phyloP scores from a whole-genome alignment of 2,888 invertebrate species.

The Hypselothyrea guttata region DNA sequence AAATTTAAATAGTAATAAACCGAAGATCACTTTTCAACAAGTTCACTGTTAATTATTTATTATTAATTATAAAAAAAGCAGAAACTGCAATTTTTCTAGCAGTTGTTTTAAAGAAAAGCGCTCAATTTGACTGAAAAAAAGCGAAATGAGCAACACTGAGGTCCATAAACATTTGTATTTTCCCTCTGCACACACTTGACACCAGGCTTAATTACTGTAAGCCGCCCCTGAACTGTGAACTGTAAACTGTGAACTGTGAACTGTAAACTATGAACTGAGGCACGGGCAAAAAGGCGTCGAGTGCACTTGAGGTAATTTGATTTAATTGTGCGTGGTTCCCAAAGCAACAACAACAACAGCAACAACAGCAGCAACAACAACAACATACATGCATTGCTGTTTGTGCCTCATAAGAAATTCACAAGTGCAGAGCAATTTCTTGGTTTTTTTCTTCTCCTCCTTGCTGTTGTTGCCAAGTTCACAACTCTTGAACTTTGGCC shows the following conservation, averaged over 20 bases:
- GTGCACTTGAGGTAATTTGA: constrained; percentile 76
- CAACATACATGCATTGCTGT: constrained; percentile 16
- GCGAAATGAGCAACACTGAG: no score
- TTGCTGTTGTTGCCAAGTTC: constrained; percentile 24
- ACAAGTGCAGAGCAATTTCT: constrained; percentile 50
- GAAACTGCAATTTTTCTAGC: no score
- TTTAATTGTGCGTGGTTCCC: constrained; percentile 71
- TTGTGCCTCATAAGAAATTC: constrained; percentile 60
- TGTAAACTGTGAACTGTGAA: no score
- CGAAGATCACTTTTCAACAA: no score
- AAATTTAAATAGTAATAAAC: no score
- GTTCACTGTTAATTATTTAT: no score
- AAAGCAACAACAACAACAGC: constrained; percentile 19
- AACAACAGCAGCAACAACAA: constrained; percentile 19
- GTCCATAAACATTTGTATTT: no score
- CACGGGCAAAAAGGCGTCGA: constrained; percentile 54
- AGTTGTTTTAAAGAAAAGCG: no score
- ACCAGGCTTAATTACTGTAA: constrained; percentile 62
- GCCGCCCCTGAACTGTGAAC: constrained; percentile 2
- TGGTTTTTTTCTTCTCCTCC: neutral
- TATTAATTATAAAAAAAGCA: no score
- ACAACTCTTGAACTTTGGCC: constrained; percentile 46
- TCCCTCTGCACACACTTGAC: constrained; percentile 34
- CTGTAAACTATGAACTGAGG: no score
- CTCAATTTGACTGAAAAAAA: no score